A percentile compares a stretch with the other conserved stretches of the same genome.
Evolutionary conservation across 2,797 vertebrate genomes (phyloP).

Genomic region (Hemibagrus guttatus): DNA sequence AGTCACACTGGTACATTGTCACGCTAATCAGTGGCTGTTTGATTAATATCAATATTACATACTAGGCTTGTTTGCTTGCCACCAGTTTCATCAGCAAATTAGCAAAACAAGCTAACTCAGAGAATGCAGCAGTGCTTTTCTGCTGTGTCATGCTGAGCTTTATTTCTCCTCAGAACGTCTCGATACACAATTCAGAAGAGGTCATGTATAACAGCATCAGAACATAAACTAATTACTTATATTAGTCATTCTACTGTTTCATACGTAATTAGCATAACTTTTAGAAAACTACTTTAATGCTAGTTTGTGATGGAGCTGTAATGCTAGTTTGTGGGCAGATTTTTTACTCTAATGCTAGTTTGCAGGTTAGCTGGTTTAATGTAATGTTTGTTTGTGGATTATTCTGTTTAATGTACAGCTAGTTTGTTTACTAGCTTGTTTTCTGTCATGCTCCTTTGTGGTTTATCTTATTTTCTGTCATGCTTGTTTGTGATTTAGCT

Average conservation of each 20-base stretch:
- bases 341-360: background rate
- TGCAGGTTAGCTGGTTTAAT: background rate
- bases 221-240: too few species aligned
- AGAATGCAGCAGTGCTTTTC: background rate
- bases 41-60: background rate
- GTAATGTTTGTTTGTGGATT: background rate
- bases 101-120: background rate
- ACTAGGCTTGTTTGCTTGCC: background rate
- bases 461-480: background rate
- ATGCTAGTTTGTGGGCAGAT: background rate
- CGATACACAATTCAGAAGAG: background rate
- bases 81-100: background rate
- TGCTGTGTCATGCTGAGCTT: background rate
- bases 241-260: background rate
- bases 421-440: background rate
- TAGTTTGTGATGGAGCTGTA: background rate
- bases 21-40: background rate
- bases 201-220: background rate
- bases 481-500: background rate
- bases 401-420: background rate
- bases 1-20: background rate
- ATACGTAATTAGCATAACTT: background rate
- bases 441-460: background rate
- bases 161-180: background rate
- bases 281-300: background rate